Evolutionary conservation across 2,113 vertebrate genomes (phyloP), one percentile per base, ranked within the genome.

Genomic region (Phyllopteryx taeniolatus): DNA sequence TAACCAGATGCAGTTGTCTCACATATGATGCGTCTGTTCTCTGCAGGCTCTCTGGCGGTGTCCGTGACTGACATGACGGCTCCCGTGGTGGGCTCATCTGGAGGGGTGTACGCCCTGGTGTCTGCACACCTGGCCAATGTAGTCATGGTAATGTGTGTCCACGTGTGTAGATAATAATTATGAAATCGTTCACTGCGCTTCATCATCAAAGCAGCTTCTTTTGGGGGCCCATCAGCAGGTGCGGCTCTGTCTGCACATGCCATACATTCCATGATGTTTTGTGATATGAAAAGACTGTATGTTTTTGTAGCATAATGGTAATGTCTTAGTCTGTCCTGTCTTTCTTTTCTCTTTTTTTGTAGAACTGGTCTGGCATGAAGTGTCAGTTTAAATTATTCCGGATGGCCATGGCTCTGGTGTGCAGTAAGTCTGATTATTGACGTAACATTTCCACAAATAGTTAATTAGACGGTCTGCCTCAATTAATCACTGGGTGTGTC

Each of bases 361-460:
- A 99, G 97, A 99, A 98, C 79, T 99, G 97, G 97, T 98, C 97
- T 0, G 97, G 97, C 83, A 99, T 98, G 97, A 97, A 96, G 91
- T 98, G 97, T 89, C 97, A 98, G 86, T 97, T 99, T 88, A 99
- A 98, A 88, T 91, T 99, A 79, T 94, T 99, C 79, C 94, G 97
- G 76, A 96, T 98, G 96, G 96, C 95, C 78, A 95, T 98, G 92
- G 96, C 95, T 86, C 94, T 99, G 90, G 92, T 99, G 83, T 98
- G 96, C 93, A 99, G 97, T 99, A 94, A 96, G 97, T 95, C 85
- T 77, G 5, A 65, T 56, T 70, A 68, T 54, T 66, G n/a, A 27
- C 12, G 43, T 47, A 2, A 9, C 2, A 51, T 51, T 51, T 51
- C 44, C 44, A 46, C 44, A 46, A 46, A 46, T 46, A 46, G 44